phyloP scores from a whole-genome alignment of 2,113 vertebrate species.

The Dicentrarchus labrax region DNA sequence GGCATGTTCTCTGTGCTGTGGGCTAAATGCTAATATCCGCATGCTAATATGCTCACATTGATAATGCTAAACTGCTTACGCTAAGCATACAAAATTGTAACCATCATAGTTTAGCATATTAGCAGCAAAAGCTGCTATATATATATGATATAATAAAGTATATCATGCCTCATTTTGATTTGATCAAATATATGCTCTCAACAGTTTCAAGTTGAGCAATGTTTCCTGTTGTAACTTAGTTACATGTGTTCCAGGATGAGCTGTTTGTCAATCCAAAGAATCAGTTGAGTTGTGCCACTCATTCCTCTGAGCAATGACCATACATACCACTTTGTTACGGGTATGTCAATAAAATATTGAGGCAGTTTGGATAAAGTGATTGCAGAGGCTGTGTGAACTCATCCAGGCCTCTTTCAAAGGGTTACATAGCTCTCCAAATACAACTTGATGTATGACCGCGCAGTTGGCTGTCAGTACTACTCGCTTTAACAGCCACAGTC shows the following conservation, averaged over 20 bases:
- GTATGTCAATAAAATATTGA: slow-evolving; percentile 58
- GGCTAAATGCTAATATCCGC: background rate
- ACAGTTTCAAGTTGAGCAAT: background rate
- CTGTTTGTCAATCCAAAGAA: background rate
- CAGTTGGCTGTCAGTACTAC: slow-evolving; percentile 39
- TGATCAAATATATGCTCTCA: background rate
- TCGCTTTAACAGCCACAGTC: slow-evolving; percentile 36
- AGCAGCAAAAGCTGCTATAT: too few species aligned
- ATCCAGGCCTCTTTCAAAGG: slow-evolving; percentile 34
- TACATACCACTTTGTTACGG: slow-evolving; percentile 13
- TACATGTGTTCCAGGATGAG: background rate
- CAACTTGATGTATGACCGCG: slow-evolving; percentile 57
- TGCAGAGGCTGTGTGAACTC: slow-evolving; percentile 42
- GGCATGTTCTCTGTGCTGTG: background rate
- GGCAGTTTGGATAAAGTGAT: slow-evolving; percentile 52
- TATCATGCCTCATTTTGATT: background rate
- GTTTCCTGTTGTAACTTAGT: background rate
- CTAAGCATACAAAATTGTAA: background rate
- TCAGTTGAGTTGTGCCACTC: slow-evolving; percentile 1
- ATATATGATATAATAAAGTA: too few species aligned
- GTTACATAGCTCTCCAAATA: slow-evolving; percentile 44
- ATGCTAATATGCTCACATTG: background rate
- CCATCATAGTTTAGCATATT: background rate
- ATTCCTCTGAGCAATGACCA: slow-evolving; percentile 44
- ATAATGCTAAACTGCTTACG: background rate